Conservation (phyloP, 2,888 invertebrate species). For the Heliconius sara region DNA sequence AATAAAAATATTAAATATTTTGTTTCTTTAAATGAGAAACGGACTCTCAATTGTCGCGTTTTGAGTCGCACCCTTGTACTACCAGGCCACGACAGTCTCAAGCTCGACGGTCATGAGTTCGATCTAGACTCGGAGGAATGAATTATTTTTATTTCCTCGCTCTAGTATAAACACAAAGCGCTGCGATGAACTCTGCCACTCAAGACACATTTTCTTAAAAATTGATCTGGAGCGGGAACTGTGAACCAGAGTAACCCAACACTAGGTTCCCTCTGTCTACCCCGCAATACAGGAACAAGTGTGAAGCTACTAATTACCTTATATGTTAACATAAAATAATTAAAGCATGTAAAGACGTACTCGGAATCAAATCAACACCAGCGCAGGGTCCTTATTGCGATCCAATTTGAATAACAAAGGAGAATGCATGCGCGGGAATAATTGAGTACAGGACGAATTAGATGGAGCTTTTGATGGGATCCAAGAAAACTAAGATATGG, state of each 20-base stretch:
- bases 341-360: conserved; percentile 8
- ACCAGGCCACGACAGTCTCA: too few species aligned
- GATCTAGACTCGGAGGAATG: too few species aligned
- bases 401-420: conserved; percentile 76
- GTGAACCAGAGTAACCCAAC: neutral
- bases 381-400: conserved; percentile 19
- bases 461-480: conserved; percentile 44
- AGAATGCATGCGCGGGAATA: conserved; percentile 70
- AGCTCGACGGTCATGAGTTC: too few species aligned
- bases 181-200: too few species aligned
- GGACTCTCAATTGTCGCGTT: too few species aligned
- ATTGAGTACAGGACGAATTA: conserved; percentile 58
- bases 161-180: too few species aligned
- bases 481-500: conserved; percentile 17
- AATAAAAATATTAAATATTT: too few species aligned
- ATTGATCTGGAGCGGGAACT: neutral
- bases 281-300: neutral
- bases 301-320: neutral
- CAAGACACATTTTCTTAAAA: too few species aligned
- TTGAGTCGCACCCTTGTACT: too few species aligned
- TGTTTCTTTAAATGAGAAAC: too few species aligned
- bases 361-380: conserved; percentile 4
- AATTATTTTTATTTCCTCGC: too few species aligned
- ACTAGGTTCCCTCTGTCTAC: neutral
- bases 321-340: conserved; percentile 17